Evolutionary conservation across 2,113 vertebrate genomes (phyloP).

Genomic region (Eurypyga helias): DNA sequence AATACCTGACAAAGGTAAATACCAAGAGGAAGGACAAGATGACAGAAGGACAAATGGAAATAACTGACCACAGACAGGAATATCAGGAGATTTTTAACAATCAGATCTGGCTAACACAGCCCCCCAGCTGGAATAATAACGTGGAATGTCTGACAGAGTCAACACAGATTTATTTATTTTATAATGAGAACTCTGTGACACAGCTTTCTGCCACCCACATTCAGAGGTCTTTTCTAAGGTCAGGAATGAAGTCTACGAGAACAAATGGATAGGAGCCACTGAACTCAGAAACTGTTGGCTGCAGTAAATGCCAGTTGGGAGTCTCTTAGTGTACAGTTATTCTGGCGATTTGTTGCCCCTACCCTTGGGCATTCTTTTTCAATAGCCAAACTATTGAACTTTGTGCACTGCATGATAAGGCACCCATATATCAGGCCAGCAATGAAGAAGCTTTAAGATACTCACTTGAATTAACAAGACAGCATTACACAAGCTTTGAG

Average conservation of each 20-base stretch:
- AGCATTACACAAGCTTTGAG: neutral
- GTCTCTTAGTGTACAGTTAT: conserved; percentile 5
- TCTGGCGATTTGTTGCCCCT: neutral
- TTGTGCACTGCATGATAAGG: neutral
- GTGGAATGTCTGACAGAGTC: neutral
- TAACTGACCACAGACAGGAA: neutral
- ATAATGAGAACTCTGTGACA: neutral
- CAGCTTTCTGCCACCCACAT: neutral
- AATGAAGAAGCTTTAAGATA: neutral
- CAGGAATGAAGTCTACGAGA: neutral
- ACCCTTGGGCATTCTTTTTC: neutral
- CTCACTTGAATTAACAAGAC: neutral
- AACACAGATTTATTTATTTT: neutral
- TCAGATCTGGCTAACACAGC: neutral
- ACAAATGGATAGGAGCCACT: conserved; percentile 2
- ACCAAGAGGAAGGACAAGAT: neutral
- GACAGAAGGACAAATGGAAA: neutral
- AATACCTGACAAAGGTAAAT: neutral
- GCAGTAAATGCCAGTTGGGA: conserved; percentile 21
- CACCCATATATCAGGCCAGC: neutral
- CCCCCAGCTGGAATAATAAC: neutral
- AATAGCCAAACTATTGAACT: neutral
- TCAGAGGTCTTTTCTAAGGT: conserved; percentile 4
- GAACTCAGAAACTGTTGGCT: neutral
- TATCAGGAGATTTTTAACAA: neutral